Conservation (phyloP, 2,113 vertebrate genomes). For the Chionomys nivalis region DNA sequence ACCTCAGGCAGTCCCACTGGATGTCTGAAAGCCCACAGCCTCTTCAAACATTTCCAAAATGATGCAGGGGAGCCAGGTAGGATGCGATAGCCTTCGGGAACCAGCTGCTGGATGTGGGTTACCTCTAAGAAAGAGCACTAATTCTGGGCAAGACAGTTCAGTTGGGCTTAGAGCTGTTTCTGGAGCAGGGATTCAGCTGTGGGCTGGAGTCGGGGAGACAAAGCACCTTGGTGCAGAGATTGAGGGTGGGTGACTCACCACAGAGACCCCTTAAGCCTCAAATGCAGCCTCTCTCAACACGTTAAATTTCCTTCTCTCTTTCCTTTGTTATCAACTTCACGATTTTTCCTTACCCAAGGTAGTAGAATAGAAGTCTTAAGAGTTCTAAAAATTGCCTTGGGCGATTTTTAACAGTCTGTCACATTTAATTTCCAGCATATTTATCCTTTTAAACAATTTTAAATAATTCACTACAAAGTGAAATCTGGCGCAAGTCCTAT, state of each 20-base stretch:
- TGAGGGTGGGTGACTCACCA: not conserved
- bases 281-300: not conserved
- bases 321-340: conserved; percentile 70
- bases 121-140: not conserved
- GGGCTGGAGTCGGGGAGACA: not conserved
- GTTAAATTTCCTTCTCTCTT: conserved; percentile 36
- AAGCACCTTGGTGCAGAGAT: not conserved
- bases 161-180: not conserved
- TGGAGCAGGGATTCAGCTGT: not conserved
- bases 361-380: conserved; percentile 75
- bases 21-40: not conserved
- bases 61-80: not conserved
- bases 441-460: conserved; percentile 84
- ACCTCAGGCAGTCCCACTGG: not conserved
- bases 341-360: conserved; percentile 75
- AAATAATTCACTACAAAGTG: conserved; percentile 84
- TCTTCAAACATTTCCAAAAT: not conserved
- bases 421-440: conserved; percentile 84
- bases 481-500: conserved; percentile 81
- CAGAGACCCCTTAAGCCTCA: not conserved
- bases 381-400: conserved; percentile 81
- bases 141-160: not conserved
- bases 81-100: not conserved
- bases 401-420: conserved; percentile 83
- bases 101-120: not conserved